These are phyloP conservation scores for Agraylea sexmaculata DNA, from an alignment of 1,140 invertebrate species.

Conservation along the genomic window DNA sequence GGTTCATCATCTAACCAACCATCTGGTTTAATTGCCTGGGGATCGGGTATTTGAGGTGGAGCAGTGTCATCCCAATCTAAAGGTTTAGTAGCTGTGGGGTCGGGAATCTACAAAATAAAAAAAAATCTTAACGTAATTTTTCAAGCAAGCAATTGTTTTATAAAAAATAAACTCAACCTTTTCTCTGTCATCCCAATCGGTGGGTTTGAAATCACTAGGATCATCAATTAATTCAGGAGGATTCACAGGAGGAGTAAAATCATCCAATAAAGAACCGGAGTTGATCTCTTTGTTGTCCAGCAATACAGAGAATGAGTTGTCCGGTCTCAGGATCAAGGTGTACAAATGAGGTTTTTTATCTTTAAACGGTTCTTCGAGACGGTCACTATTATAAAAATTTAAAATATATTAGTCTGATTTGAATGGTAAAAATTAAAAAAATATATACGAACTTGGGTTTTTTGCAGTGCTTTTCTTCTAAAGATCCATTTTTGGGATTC, in stretches of 20 bases:
- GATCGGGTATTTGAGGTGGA: constrained; percentile 79
- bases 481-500: constrained; percentile 83
- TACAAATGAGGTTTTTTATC: constrained; percentile 95
- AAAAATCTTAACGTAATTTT: background rate
- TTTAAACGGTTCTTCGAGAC: constrained; percentile 80
- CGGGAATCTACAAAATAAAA: constrained; percentile 52
- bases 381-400: constrained; percentile 37
- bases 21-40: constrained; percentile 74
- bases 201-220: constrained; percentile 78
- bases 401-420: constrained; percentile 9
- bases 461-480: constrained; percentile 86
- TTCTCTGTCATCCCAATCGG: constrained; percentile 94
- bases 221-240: constrained; percentile 94
- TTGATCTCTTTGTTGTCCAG: constrained; percentile 72
- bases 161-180: constrained; percentile 40
- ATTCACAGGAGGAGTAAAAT: constrained; percentile 88
- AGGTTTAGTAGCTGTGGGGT: constrained; percentile 77
- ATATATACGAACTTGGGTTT: constrained; percentile 54
- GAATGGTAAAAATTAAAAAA: constrained; percentile 5
- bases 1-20: constrained; percentile 94
- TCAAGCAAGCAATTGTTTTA: background rate
- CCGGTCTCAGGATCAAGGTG: constrained; percentile 77
- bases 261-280: constrained; percentile 74
- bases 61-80: constrained; percentile 94
- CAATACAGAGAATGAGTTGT: constrained; percentile 67